Conservation (phyloP, 2,888 invertebrate species). For the Iphiclides podalirius region DNA sequence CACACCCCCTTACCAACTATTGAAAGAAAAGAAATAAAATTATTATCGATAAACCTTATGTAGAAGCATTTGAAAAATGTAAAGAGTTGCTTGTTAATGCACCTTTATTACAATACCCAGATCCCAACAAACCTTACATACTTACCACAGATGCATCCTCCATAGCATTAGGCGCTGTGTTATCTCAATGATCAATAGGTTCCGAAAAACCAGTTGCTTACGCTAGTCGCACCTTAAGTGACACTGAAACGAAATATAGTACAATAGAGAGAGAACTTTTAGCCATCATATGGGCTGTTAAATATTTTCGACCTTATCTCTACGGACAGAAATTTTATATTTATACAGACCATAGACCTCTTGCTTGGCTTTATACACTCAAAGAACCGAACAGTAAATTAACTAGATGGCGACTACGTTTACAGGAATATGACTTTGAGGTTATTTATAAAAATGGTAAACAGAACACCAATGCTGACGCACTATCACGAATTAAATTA, state of each 20-base stretch:
- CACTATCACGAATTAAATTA: constrained; percentile 32
- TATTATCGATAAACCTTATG: constrained; percentile 22
- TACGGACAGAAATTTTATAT: constrained; percentile 47
- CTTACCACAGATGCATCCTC: constrained; percentile 36
- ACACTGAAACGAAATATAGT: no score
- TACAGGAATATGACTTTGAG: constrained; percentile 35
- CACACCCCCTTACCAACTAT: constrained; percentile 32
- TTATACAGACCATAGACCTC: no score
- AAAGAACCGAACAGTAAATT: constrained; percentile 46
- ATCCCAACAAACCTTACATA: constrained; percentile 37
- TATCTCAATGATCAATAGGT: constrained; percentile 35
- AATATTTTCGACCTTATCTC: constrained; percentile 45
- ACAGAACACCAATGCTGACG: constrained; percentile 36
- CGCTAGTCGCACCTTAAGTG: constrained; percentile 7
- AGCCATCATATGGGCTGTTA: no score
- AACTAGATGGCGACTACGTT: constrained; percentile 39
- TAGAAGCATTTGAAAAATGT: constrained; percentile 23
- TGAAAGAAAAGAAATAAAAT: constrained; percentile 28
- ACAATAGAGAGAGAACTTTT: no score
- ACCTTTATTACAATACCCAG: constrained; percentile 20
- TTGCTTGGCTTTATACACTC: constrained; percentile 30
- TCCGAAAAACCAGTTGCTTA: constrained; percentile 34
- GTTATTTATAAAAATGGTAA: constrained; percentile 36
- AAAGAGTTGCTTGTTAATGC: constrained; percentile 23
- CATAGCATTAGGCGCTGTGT: constrained; percentile 34